Evolutionary conservation across 2,888 invertebrate species (phyloP).

Genomic region (Entomobrya proxima): DNA sequence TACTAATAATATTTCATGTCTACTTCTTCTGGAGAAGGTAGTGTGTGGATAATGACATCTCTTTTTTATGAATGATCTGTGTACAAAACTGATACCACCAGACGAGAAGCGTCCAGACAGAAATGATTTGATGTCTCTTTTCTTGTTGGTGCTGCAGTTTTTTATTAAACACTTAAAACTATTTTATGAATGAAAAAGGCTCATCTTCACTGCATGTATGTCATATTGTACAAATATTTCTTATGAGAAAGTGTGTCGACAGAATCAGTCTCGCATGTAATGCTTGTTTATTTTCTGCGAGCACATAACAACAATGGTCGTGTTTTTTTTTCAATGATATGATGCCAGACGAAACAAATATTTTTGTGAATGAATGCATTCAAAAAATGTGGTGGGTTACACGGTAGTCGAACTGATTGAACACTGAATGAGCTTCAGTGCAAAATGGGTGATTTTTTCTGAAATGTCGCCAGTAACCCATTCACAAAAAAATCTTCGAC

Average conservation of each 20-base stretch:
- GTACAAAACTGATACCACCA: not conserved
- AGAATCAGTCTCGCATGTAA: slow-evolving; percentile 6
- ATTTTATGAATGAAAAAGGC: not conserved
- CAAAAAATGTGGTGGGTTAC: not conserved
- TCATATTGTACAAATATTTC: too few species aligned
- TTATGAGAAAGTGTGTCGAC: slow-evolving; percentile 27
- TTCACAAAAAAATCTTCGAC: not conserved
- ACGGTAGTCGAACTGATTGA: not conserved
- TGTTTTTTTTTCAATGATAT: slow-evolving; percentile 8
- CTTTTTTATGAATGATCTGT: not conserved
- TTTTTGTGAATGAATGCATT: slow-evolving; percentile 26
- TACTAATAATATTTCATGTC: not conserved
- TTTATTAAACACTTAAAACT: not conserved
- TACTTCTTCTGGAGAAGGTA: not conserved
- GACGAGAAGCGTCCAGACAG: not conserved
- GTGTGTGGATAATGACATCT: not conserved
- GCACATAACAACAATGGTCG: not conserved
- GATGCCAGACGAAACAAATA: not conserved
- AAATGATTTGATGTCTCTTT: not conserved
- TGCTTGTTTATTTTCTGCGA: slow-evolving; percentile 20
- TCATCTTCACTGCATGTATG: too few species aligned
- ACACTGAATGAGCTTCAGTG: not conserved
- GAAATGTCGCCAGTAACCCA: slow-evolving; percentile 6
- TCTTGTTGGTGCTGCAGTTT: not conserved
- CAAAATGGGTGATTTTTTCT: not conserved